Conservation (phyloP, 2,888 invertebrate species). For the Ennomos fuscantarius region DNA sequence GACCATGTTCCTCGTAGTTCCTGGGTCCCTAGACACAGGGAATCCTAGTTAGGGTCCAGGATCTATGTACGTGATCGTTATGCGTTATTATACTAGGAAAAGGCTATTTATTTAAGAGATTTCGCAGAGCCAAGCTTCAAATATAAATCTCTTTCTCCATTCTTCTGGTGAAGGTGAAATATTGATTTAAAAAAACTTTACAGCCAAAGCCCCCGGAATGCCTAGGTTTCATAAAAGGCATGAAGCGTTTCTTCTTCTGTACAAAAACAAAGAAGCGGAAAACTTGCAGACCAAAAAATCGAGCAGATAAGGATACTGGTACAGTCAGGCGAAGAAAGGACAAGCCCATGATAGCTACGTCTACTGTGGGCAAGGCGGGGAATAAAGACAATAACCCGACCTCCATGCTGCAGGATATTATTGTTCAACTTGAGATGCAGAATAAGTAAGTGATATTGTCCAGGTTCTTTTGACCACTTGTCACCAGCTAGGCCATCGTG, state of each 20-base stretch:
- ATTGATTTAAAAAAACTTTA: no score
- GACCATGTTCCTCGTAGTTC: no score
- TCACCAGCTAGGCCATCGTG: no score
- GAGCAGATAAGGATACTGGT: conserved; percentile 39
- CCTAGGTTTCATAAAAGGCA: conserved; percentile 72
- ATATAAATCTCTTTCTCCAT: no score
- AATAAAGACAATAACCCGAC: conserved; percentile 80
- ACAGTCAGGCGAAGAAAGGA: conserved; percentile 51
- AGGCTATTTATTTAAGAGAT: no score
- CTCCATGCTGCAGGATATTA: conserved; percentile 88
- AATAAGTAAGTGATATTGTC: conserved; percentile 72
- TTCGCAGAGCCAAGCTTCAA: no score
- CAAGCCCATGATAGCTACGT: conserved; percentile 72
- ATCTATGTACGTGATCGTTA: no score
- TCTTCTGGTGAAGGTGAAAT: no score
- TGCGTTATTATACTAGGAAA: no score
- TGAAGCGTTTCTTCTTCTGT: conserved; percentile 78
- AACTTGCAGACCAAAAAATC: conserved; percentile 53
- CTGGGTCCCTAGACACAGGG: no score
- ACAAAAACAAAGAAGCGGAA: conserved; percentile 73
- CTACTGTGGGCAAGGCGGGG: conserved; percentile 78
- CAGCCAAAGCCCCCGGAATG: conserved; percentile 75
- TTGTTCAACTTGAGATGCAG: conserved; percentile 88
- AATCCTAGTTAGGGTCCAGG: no score
- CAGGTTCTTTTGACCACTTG: no score